Evolutionary conservation across 2,888 invertebrate species (phyloP).

Genomic region (Microplitis manilae): DNA sequence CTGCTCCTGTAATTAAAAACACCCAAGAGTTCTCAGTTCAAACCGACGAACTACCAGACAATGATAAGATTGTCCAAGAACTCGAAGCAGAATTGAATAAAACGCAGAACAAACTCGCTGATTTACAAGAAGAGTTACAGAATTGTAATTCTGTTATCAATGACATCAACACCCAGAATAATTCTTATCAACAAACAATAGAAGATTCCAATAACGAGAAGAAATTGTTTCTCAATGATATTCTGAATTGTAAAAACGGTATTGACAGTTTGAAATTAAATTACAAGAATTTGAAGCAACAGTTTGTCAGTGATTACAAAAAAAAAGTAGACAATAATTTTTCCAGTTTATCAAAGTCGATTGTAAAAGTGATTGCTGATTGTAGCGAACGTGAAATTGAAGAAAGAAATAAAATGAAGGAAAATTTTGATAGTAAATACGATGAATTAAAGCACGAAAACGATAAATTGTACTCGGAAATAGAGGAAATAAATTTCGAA

Average conservation of each 20-base stretch:
- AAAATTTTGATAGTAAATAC: conserved; percentile 70
- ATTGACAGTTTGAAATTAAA: neutral
- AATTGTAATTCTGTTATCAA: neutral
- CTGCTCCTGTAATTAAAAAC: neutral
- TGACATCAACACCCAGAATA: neutral
- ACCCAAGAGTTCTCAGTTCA: neutral
- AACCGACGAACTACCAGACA: neutral
- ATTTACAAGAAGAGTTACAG: neutral
- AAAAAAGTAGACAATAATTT: neutral
- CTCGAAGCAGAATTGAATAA: neutral
- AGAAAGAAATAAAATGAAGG: conserved; percentile 69
- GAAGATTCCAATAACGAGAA: neutral
- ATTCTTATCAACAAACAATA: neutral
- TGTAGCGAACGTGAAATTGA: conserved; percentile 53
- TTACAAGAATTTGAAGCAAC: neutral
- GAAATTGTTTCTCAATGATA: neutral
- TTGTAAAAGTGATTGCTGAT: neutral
- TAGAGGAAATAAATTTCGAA: conserved; percentile 9
- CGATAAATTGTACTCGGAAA: neutral
- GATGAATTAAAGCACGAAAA: conserved; percentile 2
- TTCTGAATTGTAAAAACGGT: neutral
- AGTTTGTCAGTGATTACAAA: neutral
- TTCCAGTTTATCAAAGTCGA: neutral
- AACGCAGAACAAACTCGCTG: neutral
- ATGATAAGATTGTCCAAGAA: neutral